Percentiles rank a stretch among this genome's conserved stretches.
phyloP scores from a whole-genome alignment of 2,113 vertebrate genomes.

The Sebastes schlegelii region DNA sequence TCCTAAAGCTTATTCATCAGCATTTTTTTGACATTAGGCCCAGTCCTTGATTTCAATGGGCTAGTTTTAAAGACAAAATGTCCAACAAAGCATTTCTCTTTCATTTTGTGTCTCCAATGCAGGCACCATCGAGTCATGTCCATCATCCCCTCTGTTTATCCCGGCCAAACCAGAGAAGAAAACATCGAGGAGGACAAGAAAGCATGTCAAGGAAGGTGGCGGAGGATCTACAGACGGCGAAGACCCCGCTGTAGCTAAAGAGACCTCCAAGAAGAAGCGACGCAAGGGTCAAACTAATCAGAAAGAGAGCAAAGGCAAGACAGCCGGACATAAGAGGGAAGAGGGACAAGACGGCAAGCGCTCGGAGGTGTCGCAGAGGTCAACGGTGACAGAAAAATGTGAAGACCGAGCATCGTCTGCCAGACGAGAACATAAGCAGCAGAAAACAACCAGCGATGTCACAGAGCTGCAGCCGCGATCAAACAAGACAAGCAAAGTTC shows the following conservation, averaged over 20 bases:
- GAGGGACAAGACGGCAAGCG: slow-evolving; percentile 35
- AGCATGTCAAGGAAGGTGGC: slow-evolving; percentile 47
- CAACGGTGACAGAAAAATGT: slow-evolving; percentile 35
- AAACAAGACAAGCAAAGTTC: slow-evolving; percentile 31
- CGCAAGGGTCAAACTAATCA: slow-evolving; percentile 60
- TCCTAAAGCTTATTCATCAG: slow-evolving; percentile 72
- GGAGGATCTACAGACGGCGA: slow-evolving; percentile 80
- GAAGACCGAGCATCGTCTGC: slow-evolving; percentile 14
- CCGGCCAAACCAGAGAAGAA: slow-evolving; percentile 75
- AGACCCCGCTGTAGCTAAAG: slow-evolving; percentile 53
- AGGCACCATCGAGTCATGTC: slow-evolving; percentile 69
- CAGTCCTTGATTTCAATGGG: slow-evolving; percentile 45
- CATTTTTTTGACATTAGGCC: slow-evolving; percentile 46
- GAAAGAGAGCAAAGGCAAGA: slow-evolving; percentile 51
- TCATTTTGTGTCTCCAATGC: slow-evolving; percentile 31
- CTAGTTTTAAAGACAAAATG: slow-evolving; percentile 47
- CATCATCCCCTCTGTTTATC: slow-evolving; percentile 82
- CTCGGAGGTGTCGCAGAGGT: slow-evolving; percentile 18
- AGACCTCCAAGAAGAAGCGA: slow-evolving; percentile 64
- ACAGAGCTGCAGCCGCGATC: background rate
- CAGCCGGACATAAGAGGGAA: slow-evolving; percentile 32
- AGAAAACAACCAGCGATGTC: slow-evolving; percentile 13
- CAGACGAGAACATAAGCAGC: slow-evolving; percentile 7
- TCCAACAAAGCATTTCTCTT: slow-evolving; percentile 24
- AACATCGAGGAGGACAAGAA: slow-evolving; percentile 57